Evolutionary conservation across 1,140 invertebrate genomes (phyloP).

Genomic region (Anastrepha ludens): DNA sequence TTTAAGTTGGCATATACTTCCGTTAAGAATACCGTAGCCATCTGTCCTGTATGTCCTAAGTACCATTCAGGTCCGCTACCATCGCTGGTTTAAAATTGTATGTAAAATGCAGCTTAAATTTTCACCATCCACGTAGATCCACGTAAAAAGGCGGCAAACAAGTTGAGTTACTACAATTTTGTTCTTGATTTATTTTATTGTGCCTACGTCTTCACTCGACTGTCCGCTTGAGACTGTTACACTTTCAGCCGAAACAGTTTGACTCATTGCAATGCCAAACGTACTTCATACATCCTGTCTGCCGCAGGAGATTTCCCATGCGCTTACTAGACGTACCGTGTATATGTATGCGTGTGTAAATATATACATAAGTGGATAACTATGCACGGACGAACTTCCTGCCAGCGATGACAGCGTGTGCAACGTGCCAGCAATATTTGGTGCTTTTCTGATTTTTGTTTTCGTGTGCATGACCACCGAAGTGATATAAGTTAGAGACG

Average conservation of each 20-base stretch:
- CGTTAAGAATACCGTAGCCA: too few species aligned
- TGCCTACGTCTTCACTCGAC: background rate
- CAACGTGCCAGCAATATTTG: conserved; percentile 22
- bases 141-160: background rate
- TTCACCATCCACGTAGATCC: too few species aligned
- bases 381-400: conserved; percentile 27
- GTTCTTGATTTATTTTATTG: background rate
- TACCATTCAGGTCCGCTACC: too few species aligned
- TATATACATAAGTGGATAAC: background rate
- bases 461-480: background rate
- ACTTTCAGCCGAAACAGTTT: background rate
- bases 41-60: too few species aligned
- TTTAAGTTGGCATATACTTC: too few species aligned
- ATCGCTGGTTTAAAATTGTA: too few species aligned
- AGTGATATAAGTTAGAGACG: conserved; percentile 17
- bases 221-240: background rate
- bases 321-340: background rate
- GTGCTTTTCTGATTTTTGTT: background rate
- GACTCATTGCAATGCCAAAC: background rate
- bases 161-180: background rate
- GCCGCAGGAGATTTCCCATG: conserved; percentile 23
- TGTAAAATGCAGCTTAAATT: too few species aligned
- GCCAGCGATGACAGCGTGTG: conserved; percentile 22
- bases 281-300: background rate
- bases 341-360: too few species aligned